These are phyloP conservation scores for Galerucella pusilla DNA, from an alignment of 2,888 invertebrate genomes.

Conservation along the genomic window DNA sequence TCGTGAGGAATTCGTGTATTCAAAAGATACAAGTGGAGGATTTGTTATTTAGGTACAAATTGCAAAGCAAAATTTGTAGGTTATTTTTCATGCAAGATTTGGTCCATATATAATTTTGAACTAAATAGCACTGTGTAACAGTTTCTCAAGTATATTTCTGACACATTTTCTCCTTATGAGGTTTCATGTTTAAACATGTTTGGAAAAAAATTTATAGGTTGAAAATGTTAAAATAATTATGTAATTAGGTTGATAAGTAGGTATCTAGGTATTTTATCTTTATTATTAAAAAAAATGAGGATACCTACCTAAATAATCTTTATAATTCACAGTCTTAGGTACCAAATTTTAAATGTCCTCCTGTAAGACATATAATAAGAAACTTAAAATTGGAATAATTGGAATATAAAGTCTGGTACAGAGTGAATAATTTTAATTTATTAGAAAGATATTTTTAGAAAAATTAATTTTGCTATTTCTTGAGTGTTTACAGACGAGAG, in stretches of 20 bases:
- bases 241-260: slow-evolving; percentile 14
- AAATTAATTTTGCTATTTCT: too few relatives aligned
- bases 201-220: slow-evolving; percentile 8
- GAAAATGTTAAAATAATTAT: slow-evolving; percentile 20
- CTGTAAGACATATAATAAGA: too few relatives aligned
- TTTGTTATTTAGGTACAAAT: slow-evolving; percentile 9
- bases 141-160: background rate
- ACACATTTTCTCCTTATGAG: background rate
- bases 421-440: too few relatives aligned
- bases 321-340: background rate
- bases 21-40: background rate
- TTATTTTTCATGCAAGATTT: slow-evolving; percentile 32
- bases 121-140: background rate
- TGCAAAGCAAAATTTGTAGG: slow-evolving; percentile 34
- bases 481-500: too few relatives aligned
- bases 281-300: slow-evolving; percentile 16
- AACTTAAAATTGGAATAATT: too few relatives aligned
- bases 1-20: background rate
- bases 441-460: too few relatives aligned
- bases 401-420: too few relatives aligned
- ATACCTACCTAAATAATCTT: background rate
- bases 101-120: slow-evolving; percentile 11
- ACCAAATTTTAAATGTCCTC: too few relatives aligned
- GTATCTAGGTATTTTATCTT: slow-evolving; percentile 28
- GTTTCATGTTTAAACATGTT: background rate